A percentile compares a stretch with the other conserved stretches of the same genome.
Conservation (phyloP, 92 coral and sea anemone genomes). For the Porites lobata region DNA sequence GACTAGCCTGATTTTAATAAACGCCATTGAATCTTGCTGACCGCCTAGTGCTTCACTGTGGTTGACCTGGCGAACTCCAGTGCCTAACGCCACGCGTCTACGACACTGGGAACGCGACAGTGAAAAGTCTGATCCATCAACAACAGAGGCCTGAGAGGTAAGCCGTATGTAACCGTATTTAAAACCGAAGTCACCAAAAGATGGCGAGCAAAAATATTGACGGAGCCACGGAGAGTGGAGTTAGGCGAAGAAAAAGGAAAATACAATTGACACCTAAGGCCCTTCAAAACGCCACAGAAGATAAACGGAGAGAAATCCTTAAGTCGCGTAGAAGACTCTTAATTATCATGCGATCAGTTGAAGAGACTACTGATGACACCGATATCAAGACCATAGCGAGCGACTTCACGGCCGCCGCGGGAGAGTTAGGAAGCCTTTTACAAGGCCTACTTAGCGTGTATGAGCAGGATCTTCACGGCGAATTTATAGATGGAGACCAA, state of each 20-base stretch:
- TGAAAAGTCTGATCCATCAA: neutral
- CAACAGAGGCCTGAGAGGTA: too few species aligned
- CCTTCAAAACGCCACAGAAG: too few species aligned
- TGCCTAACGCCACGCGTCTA: constrained; percentile 12
- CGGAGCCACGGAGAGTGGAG: too few species aligned
- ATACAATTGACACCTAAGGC: constrained; percentile 30
- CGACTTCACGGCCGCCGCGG: neutral
- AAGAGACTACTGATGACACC: neutral
- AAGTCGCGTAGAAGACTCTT: neutral
- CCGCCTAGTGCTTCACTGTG: constrained; percentile 27
- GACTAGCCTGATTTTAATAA: constrained; percentile 36
- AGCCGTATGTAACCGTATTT: too few species aligned
- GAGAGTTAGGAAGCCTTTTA: neutral
- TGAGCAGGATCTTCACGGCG: neutral
- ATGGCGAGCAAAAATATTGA: too few species aligned
- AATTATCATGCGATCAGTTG: neutral
- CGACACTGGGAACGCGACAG: constrained; percentile 22
- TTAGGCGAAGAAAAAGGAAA: neutral
- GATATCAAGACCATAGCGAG: neutral
- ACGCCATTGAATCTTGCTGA: constrained; percentile 32
- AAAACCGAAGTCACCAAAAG: too few species aligned
- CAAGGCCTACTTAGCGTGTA: neutral
- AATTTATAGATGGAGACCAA: neutral
- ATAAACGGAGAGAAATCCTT: too few species aligned
- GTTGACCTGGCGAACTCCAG: constrained; percentile 41